These are phyloP conservation scores for Chroicocephalus ridibundus DNA, from an alignment of 2,113 vertebrate genomes.

Conservation along the genomic window DNA sequence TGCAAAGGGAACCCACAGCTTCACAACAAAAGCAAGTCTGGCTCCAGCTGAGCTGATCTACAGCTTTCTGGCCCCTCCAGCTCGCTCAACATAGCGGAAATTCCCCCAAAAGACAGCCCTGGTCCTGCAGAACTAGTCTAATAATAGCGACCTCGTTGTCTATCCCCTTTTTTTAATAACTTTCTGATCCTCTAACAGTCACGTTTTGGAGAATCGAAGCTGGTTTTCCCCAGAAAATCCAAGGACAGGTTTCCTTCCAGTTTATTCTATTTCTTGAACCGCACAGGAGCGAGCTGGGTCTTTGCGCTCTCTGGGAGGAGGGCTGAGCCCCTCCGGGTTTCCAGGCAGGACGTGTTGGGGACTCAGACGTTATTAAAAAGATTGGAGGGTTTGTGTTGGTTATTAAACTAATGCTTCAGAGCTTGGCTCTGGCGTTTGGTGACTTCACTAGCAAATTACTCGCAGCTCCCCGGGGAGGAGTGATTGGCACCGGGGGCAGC, in stretches of 20 bases:
- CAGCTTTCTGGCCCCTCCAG: not conserved
- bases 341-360: not conserved
- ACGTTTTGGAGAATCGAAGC: not conserved
- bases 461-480: not conserved
- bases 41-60: not conserved
- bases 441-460: conserved; percentile 14
- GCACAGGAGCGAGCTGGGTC: not conserved
- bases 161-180: not conserved
- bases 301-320: not conserved
- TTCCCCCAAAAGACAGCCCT: not conserved
- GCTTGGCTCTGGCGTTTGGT: not conserved
- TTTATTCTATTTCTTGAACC: not conserved
- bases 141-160: not conserved
- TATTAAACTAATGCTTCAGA: conserved; percentile 12
- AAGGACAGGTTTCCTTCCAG: not conserved
- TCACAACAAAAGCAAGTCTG: not conserved
- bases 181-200: not conserved
- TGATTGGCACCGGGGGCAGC: not conserved
- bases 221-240: not conserved
- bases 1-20: not conserved
- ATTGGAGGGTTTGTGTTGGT: not conserved
- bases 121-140: not conserved
- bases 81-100: not conserved
- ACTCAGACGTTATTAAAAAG: conserved; percentile 47
- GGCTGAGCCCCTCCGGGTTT: not conserved